phyloP scores from a whole-genome alignment of 1,140 invertebrate genomes.

The Diuraphis noxia region DNA sequence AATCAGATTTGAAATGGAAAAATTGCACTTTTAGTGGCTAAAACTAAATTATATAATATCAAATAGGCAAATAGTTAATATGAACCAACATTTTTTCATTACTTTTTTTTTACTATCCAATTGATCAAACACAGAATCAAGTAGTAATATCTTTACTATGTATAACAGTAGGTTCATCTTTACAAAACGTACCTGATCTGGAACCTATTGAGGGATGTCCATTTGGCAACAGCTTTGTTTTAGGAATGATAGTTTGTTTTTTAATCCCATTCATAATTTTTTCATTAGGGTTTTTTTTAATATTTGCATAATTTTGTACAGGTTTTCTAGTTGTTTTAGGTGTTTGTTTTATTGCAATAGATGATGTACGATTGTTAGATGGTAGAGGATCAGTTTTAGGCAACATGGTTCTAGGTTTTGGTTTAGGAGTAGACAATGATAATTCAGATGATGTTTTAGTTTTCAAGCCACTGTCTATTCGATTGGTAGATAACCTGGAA shows the following conservation, averaged over 20 bases:
- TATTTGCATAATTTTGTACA: not conserved
- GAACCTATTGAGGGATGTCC: conserved; percentile 61
- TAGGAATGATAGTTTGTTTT: conserved; percentile 31
- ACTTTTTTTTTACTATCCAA: not conserved
- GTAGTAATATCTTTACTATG: conserved; percentile 58
- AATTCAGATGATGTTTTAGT: conserved; percentile 46
- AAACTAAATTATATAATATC: not conserved
- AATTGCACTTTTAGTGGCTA: not conserved
- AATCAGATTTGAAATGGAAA: not conserved
- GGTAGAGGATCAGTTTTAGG: conserved; percentile 44
- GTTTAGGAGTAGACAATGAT: conserved; percentile 34
- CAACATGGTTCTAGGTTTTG: conserved; percentile 9
- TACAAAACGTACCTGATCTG: conserved; percentile 73
- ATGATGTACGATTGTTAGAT: conserved; percentile 2
- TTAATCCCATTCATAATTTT: not conserved
- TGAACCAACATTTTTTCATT: not conserved
- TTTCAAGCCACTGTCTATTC: conserved; percentile 2
- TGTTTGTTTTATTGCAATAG: not conserved
- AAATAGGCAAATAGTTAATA: not conserved
- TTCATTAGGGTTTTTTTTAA: not conserved
- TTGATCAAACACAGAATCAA: not conserved
- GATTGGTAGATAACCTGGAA: conserved; percentile 18
- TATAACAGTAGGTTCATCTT: conserved; percentile 69
- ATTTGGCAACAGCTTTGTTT: conserved; percentile 52
- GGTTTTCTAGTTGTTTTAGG: not conserved